Base-by-base conservation (phyloP, 2,888 invertebrate genomes). In the Parnassius glacialis region DNA sequence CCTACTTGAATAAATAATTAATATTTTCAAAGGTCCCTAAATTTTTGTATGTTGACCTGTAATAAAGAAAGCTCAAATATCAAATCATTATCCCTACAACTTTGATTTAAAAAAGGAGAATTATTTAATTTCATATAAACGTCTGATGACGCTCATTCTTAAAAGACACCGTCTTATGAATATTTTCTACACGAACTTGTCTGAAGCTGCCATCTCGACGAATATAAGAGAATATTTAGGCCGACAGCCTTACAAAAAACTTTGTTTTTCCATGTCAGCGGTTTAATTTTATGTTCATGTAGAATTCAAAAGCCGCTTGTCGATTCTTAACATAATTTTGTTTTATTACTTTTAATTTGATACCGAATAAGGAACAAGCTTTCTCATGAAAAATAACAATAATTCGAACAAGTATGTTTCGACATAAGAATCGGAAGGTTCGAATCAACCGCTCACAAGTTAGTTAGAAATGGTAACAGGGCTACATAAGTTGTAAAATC, bases 141-240 rank as follows among this genome's bases (percentile, higher is more conserved):
- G 51, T 13, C 25, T 48, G 43, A 52, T 52, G 48, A 43, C 52
- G 42, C 10, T 16, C 47, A 57, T 61, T 57, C 20, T 61, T 52
- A 61, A 52, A 43, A 34, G 52, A 42, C 42, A 41, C 57, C 48
- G 53, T 48, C 57, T 53, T 45, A 62, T 62, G 55, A 59, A 62
- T 62, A 62, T 62, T 59, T 59, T 59, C 54, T 55, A 44, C 62
- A 7, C 41, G 51, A 59, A 55, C 45, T 50, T 51, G 55, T 51
- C 44, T 20, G 50, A 41, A 51, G 16, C 20, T 12, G 45, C 51
- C 13, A 45, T n/a, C 51, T 45, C 51, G 45, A 47, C 42, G 57
- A 57, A 57, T 50, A 57, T 57, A 51, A 62, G 44, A 63, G 12
- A 59, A 59, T 62, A 63, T 56, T 59, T 45, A 52, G 52, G 48